Evolutionary conservation across 2,888 invertebrate species (phyloP).

Genomic region (Erebia epiphron): DNA sequence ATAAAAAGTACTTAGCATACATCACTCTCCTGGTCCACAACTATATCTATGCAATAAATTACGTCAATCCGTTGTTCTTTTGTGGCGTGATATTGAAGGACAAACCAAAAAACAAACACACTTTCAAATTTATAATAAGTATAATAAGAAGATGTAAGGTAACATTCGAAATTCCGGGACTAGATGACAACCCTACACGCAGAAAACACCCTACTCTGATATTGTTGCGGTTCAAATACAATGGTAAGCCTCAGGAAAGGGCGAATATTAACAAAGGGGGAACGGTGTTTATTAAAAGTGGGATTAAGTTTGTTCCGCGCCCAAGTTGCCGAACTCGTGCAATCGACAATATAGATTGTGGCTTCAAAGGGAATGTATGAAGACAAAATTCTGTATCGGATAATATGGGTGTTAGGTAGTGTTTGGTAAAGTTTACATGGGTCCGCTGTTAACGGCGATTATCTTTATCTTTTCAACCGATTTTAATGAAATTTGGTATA

Average conservation of each 20-base stretch:
- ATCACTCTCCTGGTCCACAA: too few species aligned
- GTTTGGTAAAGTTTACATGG: not conserved
- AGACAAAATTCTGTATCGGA: not conserved
- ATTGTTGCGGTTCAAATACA: constrained; percentile 43
- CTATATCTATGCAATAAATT: too few species aligned
- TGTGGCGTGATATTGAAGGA: too few species aligned
- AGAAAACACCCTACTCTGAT: constrained; percentile 41
- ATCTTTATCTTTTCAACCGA: too few species aligned
- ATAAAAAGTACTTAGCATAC: too few species aligned
- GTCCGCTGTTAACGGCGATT: too few species aligned
- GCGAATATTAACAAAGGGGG: constrained; percentile 44
- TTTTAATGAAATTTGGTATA: too few species aligned
- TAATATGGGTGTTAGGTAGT: not conserved
- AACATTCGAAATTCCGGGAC: not conserved
- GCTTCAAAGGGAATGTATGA: constrained; percentile 20
- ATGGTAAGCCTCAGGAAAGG: constrained; percentile 30
- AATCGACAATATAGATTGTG: constrained; percentile 34
- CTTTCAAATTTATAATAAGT: too few species aligned
- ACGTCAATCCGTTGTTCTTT: too few species aligned
- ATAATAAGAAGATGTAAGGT: too few species aligned
- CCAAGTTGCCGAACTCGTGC: constrained; percentile 33
- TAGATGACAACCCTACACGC: constrained; percentile 11
- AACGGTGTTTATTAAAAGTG: constrained; percentile 53
- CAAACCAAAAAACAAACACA: too few species aligned
- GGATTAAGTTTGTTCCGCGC: constrained; percentile 50